Conservation (phyloP, 2,888 invertebrate species). For the Sminthurides aquaticus region DNA sequence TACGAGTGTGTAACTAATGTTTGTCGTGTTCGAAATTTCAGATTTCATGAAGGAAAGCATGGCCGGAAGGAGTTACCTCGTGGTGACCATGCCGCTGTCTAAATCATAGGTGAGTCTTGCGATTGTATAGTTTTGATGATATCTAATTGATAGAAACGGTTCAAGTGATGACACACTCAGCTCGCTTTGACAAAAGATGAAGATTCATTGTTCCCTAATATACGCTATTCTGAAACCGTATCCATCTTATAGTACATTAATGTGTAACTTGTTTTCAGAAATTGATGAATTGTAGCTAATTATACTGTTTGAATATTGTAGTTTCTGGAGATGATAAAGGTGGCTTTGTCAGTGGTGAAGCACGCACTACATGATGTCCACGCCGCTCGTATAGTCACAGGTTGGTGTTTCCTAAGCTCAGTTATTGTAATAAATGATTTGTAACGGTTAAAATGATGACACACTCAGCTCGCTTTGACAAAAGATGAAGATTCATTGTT, state of each 20-base stretch:
- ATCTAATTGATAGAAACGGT: too few species aligned
- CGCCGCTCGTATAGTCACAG: too few species aligned
- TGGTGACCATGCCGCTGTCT: neutral
- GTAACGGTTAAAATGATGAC: neutral
- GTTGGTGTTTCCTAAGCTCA: too few species aligned
- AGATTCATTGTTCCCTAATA: neutral
- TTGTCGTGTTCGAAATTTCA: neutral
- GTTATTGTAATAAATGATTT: neutral
- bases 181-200: neutral
- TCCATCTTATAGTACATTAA: neutral
- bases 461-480: conserved; percentile 4
- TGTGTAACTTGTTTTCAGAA: neutral
- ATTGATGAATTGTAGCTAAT: too few species aligned
- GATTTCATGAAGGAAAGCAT: neutral
- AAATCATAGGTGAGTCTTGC: neutral
- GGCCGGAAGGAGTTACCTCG: too few species aligned
- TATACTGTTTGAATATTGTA: too few species aligned
- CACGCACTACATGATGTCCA: too few species aligned
- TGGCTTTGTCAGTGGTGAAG: too few species aligned
- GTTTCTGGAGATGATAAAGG: too few species aligned
- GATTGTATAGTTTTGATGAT: neutral
- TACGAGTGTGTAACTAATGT: neutral
- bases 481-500: conserved; percentile 2
- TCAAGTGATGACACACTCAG: neutral
- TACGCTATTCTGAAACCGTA: neutral